Base-by-base conservation (phyloP, 2,113 vertebrate genomes). In the Speoplatyrhinus poulsoni region DNA sequence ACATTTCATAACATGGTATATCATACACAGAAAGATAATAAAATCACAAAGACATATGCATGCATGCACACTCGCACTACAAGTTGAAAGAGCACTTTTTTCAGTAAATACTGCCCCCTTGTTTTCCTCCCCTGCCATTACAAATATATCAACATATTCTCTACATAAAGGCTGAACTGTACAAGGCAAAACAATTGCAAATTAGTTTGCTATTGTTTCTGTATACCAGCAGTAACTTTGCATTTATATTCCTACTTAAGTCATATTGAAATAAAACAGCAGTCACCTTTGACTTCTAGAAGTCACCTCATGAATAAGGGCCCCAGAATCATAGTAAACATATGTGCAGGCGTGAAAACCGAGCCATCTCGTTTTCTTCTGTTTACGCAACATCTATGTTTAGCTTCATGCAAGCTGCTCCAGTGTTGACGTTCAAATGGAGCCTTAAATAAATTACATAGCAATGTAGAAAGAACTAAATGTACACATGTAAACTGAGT, bases 241-340 rank as follows among this genome's bases (percentile, higher is more conserved):
- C 15, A 50, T 16, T 46, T 16, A 15, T 12, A 50, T 15, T 49
- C 15, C 50, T 73, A 59, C 60, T 1, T 54, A 48, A 26, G 26
- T 26, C 26, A 26, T 26, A 26, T 26, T 26, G 26, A 26, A 26
- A 26, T 26, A 26, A 26, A 26, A 2, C 26, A 26, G 57, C 55
- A 3, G n/a, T 10, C 3, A 79, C 82, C 77, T 69, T 56, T 84
- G 59, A 80, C 67, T 80, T 55, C 19, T 16, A 85, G 72, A 49
- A 55, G 54, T 61, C 3, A 79, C 65, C 76, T 84, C 70, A 72
- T 19, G 49, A 26, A 47, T 0, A 58, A 48, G 1, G 57, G 1
- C 46, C 49, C 32, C 58, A 5, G 3, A 6, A 12, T 56, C 15
- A 64, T 15, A 58, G 65, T 7, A n/a, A 67, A 68, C 79, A 77